Evolutionary conservation across 2,888 invertebrate species (phyloP), one percentile per base, ranked within the genome.

Genomic region (Amblyteles armatorius): DNA sequence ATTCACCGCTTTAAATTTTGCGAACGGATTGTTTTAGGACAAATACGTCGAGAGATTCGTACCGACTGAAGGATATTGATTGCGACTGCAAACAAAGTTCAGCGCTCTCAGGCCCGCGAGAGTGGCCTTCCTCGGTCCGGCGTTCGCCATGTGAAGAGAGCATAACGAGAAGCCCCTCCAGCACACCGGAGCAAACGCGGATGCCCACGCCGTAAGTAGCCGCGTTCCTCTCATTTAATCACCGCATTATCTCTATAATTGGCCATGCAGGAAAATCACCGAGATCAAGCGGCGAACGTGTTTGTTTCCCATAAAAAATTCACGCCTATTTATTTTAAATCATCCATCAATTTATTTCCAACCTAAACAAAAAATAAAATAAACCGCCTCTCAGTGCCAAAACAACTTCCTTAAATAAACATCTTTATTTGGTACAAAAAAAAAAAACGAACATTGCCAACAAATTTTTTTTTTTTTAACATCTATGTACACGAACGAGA

Each of bases 111-210:
- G 26, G 2, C 26, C 50, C 3, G 29, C 48, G 68, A 60, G 79
- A 73, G 33, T 50, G 57, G 16, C 22, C 33, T 50, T 55, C 57
- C 22, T 19, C 72, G 16, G 50, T 40, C 55, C 13, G 36, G 11
- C 72, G 85, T 79, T 82, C 85, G 85, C 65, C 69, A 83, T 91
- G 91, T 90, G 92, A 88, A 92, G 92, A 92, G 92, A 92, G 92
- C 92, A 92, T 92, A 88, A 91, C 91, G 88, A 89, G 88, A 88
- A 40, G 11, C 29, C 36, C 50, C 71, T 7, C 48, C 72, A 13
- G 29, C 48, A 19, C 40, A 26, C 55, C 29, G 77, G 16, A 6
- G 6, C 29, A 29, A 33, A 63, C 60, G 22, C 57, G 57, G 57
- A 4, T 13, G 26, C 57, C 67, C 52, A 55, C 44, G 16, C 36